Evolutionary conservation across 2,888 invertebrate species (phyloP), one percentile per base, ranked within the genome.

Genomic region (Phaedon cochleariae): DNA sequence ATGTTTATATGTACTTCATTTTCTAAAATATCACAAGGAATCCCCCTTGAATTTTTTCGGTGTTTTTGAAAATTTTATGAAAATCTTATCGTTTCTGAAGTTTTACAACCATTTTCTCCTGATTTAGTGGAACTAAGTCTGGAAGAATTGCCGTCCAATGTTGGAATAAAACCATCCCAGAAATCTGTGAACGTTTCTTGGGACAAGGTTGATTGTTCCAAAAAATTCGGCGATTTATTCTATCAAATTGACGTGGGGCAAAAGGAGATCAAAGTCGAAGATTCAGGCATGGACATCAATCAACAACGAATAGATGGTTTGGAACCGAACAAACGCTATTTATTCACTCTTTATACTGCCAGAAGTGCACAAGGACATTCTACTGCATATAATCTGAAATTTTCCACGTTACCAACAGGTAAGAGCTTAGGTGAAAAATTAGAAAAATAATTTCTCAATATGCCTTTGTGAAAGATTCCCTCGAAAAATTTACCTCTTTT

Each of bases 401-500:
- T 82, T 65, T 76, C 73, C 2, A 82, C 82, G 4, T 70, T 74
- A 69, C 70, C 81, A 29, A 80, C 78, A 69, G 73, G 81, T 80
- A 73, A 71, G 75, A 61, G 20, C n/a, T n/a, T n/a, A n/a, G n/a
- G n/a, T n/a, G n/a, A n/a, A n/a, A n/a, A n/a, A n/a, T n/a, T n/a
- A n/a, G n/a, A n/a, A n/a, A n/a, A n/a, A n/a, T n/a, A n/a, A n/a
- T n/a, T n/a, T n/a, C n/a, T n/a, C n/a, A n/a, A n/a, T n/a, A n/a
- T n/a, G n/a, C n/a, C n/a, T n/a, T n/a, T n/a, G n/a, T n/a, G n/a
- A n/a, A n/a, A n/a, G n/a, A n/a, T n/a, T n/a, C n/a, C n/a, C n/a
- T n/a, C n/a, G n/a, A n/a, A n/a, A n/a, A n/a, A n/a, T n/a, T n/a
- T n/a, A n/a, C n/a, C n/a, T n/a, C n/a, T n/a, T n/a, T n/a, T n/a